Base-by-base conservation (phyloP, 1,140 invertebrate genomes). In the Caligus rogercresseyi region DNA sequence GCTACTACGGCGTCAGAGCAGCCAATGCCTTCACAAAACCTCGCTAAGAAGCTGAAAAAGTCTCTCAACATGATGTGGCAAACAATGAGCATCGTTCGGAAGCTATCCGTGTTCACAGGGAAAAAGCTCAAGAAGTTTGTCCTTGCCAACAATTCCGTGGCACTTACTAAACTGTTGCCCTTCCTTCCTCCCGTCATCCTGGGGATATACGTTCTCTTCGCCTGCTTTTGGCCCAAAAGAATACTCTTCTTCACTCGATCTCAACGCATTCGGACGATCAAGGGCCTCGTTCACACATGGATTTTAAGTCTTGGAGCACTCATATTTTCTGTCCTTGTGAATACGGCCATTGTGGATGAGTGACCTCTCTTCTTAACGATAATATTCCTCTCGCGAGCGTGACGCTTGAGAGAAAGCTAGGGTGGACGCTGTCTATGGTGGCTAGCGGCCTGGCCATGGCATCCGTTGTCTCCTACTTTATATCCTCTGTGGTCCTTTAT, bases 141-240 rank as follows among this genome's bases (percentile, higher is more conserved):
- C 24, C 18, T 56, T 26, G 52, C 20, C 18, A 16, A n/a, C 18
- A 16, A 16, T 14, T 63, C 52, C 13, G 52, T 54, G 1, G 57
- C 52, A 1, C 20, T 63, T 21, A 11, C 21, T 7, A 63, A 55
- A 57, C 54, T 63, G 2, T 21, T 63, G 1, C 61, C 61, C 16
- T 63, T 63, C 15, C 54, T 63, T 54, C 61, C 61, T 2, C 61
- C 61, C 21, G 61, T 63, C 1, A 23, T 56, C n/a, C 18, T 54
- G 15, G 61, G 61, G 11, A 63, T 63, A n/a, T 63, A 63, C 57
- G 53, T 63, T 16, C 3, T 63, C 1, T 63, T 63, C 24, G 18
- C 52, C 11, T 19, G 43, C 24, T 63, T 63, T 56, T 63, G 61
- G 61, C 61, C 61, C 1, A 20, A 55, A 55, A 63, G 61, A 55